These are phyloP conservation scores for Cyrtonyx montezumae DNA, from an alignment of 2,113 vertebrate genomes.

Conservation along the genomic window DNA sequence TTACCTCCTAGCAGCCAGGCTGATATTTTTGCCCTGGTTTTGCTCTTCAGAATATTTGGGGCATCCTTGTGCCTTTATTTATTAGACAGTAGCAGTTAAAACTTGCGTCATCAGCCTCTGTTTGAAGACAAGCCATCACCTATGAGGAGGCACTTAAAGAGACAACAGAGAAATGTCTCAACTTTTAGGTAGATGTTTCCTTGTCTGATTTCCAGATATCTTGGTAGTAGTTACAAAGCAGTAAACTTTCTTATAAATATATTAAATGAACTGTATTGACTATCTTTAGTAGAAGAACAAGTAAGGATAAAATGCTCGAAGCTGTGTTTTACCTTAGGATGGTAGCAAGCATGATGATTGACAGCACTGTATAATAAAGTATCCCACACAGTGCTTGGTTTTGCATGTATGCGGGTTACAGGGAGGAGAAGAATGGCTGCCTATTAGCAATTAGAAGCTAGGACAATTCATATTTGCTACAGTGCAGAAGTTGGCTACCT, in stretches of 20 bases:
- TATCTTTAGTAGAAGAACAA: not conserved
- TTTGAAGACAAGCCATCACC: too few relatives aligned
- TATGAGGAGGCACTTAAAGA: rapidly evolving
- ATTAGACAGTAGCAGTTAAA: not conserved
- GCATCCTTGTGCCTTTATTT: not conserved
- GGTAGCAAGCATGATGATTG: not conserved
- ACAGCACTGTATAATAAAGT: not conserved
- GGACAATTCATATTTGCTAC: rapidly evolving
- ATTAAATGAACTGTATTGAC: not conserved
- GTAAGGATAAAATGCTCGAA: not conserved
- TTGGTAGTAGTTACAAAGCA: not conserved
- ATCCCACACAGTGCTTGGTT: not conserved
- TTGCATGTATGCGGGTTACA: rapidly evolving
- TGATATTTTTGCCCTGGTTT: not conserved
- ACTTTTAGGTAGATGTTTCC: not conserved
- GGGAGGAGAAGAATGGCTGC: not conserved
- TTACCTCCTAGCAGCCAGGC: not conserved
- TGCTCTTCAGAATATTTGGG: not conserved
- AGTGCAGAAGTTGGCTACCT: not conserved
- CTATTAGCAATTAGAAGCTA: not conserved
- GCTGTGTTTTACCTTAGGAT: not conserved
- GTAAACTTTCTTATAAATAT: not conserved
- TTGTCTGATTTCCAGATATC: not conserved
- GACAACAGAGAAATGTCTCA: not conserved
- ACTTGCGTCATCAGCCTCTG: not conserved